Evolutionary conservation across 2,888 invertebrate genomes (phyloP), one percentile per base, ranked within the genome.

Genomic region (Osmoderma eremita): DNA sequence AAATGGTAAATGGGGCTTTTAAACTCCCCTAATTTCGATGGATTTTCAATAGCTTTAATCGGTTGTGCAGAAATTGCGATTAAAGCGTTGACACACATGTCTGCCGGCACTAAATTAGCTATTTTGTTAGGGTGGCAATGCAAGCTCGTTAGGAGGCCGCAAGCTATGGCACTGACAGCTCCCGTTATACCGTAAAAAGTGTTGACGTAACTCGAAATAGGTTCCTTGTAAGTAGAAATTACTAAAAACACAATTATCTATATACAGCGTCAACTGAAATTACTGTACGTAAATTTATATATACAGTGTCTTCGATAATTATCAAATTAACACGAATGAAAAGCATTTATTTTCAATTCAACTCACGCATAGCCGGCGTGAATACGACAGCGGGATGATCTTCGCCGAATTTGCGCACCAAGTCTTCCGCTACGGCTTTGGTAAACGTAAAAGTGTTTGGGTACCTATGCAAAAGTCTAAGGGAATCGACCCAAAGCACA

Each of bases 371-470:
- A 0, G 94, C 90, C 0, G 97, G 97, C 70, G 96, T 84, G 71
- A 94, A 88, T 67, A 97, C 89, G 70, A 91, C 92, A 12, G 94
- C 84, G 0, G 96, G 95, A 72, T 96, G 79, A n/a, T 87, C 87
- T 48, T 83, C 84, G 0, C 88, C 90, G 74, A 90, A 87, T 62
- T 85, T 86, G 54, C 87, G 82, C 0, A 96, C 85, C 0, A 92
- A 84, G 69, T 90, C 88, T 78, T 97, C 97, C 0, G 94, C 94
- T 0, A 96, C 83, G 0, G 94, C 94, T 83, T 97, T 97, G 0
- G 97, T 96, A 78, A 90, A 93, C 1, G 95, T 91, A 78, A 97
- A 97, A 0, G 95, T 95, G 78, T 97, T 97, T 0, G 96, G 97
- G 78, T 91, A 91, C 39, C 86, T 84, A 13, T 88, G 89, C 41